These are phyloP conservation scores for Yponomeuta malinellus DNA, from an alignment of 2,888 invertebrate species.

Conservation along the genomic window DNA sequence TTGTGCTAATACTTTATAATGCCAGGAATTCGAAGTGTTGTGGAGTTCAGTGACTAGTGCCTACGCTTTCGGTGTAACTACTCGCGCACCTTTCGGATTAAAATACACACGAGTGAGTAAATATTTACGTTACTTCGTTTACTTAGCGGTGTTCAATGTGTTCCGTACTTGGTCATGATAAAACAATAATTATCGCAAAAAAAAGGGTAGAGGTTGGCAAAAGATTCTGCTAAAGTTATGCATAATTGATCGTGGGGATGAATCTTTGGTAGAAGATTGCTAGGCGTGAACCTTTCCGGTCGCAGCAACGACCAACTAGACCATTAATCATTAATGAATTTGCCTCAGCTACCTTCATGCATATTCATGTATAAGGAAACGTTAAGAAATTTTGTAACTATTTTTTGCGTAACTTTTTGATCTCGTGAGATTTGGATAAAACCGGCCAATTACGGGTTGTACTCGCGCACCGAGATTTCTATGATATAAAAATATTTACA, in stretches of 20 bases:
- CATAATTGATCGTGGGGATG: not conserved
- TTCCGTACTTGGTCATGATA: constrained; percentile 11
- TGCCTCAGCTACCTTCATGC: no score
- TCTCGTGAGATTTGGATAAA: no score
- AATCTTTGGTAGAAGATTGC: not conserved
- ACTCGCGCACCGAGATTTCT: no score
- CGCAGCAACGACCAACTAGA: no score
- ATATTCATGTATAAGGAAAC: no score
- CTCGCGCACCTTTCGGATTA: constrained; percentile 51
- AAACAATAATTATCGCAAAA: not conserved
- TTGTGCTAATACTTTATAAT: constrained; percentile 38
- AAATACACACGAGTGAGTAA: constrained; percentile 66
- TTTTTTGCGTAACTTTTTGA: no score
- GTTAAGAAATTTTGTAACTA: no score
- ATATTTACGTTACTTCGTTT: constrained; percentile 46
- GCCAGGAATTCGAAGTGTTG: constrained; percentile 56
- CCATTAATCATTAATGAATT: no score
- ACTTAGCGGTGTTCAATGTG: constrained; percentile 17
- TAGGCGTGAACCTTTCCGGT: not conserved
- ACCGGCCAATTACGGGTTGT: no score
- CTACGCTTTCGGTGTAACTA: constrained; percentile 40
- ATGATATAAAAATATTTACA: no score
- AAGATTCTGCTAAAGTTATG: not conserved
- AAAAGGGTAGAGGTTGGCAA: not conserved
- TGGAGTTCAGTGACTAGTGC: constrained; percentile 48